phyloP scores from a whole-genome alignment of 2,888 invertebrate species.

The Pecten maximus region DNA sequence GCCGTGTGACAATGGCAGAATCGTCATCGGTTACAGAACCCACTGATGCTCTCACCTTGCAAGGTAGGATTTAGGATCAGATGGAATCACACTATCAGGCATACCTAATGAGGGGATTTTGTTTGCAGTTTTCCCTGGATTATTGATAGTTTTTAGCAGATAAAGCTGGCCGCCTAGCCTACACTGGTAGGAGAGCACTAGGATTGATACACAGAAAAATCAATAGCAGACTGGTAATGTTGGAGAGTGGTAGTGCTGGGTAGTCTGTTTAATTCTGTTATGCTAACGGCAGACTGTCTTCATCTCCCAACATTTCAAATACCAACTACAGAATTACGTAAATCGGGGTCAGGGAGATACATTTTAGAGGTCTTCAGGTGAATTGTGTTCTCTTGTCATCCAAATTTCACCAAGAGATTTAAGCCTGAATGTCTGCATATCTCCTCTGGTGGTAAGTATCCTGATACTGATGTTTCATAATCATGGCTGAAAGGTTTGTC shows the following conservation, averaged over 20 bases:
- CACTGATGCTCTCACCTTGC: not conserved
- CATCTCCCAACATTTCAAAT: not conserved
- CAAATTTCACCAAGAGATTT: not conserved
- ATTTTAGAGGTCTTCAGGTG: not conserved
- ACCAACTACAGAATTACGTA: not conserved
- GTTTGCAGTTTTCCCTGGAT: slow-evolving; percentile 19
- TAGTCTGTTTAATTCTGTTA: slow-evolving; percentile 13
- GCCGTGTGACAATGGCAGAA: not conserved
- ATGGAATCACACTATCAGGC: not conserved
- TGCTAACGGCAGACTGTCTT: not conserved
- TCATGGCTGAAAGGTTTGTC: not conserved
- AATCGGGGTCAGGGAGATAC: not conserved
- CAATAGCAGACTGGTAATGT: slow-evolving; percentile 19
- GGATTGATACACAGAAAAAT: slow-evolving; percentile 16
- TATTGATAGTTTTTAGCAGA: slow-evolving; percentile 26
- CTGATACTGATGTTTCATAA: not conserved
- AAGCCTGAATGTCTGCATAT: not conserved
- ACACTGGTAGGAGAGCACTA: not conserved
- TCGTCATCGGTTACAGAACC: not conserved
- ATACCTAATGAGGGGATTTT: slow-evolving; percentile 21
- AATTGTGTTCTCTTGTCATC: not conserved
- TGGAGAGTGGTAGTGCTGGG: not conserved
- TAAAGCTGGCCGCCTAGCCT: slow-evolving; percentile 7
- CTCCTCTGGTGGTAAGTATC: not conserved
- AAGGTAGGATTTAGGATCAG: not conserved